Evolutionary conservation across 2,888 invertebrate species (phyloP).

Genomic region (Drosophila pullipes): DNA sequence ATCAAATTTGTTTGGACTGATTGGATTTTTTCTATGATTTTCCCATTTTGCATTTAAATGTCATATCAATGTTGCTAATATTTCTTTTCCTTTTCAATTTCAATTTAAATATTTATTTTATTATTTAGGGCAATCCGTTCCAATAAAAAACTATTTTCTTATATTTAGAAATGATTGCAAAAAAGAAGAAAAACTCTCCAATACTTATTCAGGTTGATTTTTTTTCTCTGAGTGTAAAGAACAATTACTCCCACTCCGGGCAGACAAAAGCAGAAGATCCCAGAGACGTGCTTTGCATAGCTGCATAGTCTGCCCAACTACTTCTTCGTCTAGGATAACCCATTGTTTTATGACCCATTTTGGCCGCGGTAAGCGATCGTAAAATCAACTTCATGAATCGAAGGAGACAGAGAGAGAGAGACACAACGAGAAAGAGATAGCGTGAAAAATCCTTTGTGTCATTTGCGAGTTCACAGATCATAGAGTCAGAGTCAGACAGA

Average conservation of each 20-base stretch:
- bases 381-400: conserved; percentile 60
- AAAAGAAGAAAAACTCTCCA: background rate
- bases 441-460: conserved; percentile 76
- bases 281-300: conserved; percentile 15
- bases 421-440: conserved; percentile 44
- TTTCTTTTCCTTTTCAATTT: background rate
- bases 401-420: background rate
- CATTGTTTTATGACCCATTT: conserved; percentile 81
- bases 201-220: background rate
- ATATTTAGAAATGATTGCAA: background rate
- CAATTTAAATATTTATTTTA: background rate
- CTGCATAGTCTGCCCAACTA: background rate
- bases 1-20: background rate
- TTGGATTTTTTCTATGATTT: background rate
- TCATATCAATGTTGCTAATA: background rate
- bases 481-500: conserved; percentile 26
- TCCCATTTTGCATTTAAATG: background rate
- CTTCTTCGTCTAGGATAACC: conserved; percentile 69
- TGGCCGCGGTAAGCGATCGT: conserved; percentile 77
- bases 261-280: conserved; percentile 20
- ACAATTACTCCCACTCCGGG: conserved; percentile 1
- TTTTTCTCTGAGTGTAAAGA: conserved; percentile 5
- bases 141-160: background rate
- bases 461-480: conserved; percentile 37
- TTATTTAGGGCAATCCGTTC: background rate